phyloP scores from a whole-genome alignment of 2,113 vertebrate genomes.

The Platysteira castanea region DNA sequence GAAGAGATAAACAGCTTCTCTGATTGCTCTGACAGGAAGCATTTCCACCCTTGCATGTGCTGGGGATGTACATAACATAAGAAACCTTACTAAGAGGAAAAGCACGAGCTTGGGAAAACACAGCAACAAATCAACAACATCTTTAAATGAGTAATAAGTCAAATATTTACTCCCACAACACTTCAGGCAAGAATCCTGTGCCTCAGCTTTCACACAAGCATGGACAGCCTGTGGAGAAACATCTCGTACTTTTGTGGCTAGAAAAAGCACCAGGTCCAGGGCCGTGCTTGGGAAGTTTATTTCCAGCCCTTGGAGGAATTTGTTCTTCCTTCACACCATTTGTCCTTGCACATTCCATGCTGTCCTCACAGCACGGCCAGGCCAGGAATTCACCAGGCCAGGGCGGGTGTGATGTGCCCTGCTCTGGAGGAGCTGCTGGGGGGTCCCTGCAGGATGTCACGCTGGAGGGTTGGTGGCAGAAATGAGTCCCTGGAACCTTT shows the following conservation, averaged over 20 bases:
- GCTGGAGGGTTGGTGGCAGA: not conserved
- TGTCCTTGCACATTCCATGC: not conserved
- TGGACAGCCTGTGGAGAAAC: slow-evolving; percentile 23
- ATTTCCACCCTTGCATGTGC: not conserved
- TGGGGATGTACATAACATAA: not conserved
- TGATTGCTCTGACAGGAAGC: not conserved
- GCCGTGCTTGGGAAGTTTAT: not conserved
- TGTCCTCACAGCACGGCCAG: not conserved
- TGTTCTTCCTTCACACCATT: not conserved
- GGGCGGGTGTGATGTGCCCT: not conserved
- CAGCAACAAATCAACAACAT: slow-evolving; percentile 44
- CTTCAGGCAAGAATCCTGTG: slow-evolving; percentile 20
- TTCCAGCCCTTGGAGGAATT: not conserved
- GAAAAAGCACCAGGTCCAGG: not conserved
- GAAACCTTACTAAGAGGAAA: slow-evolving; percentile 25
- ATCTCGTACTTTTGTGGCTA: not conserved
- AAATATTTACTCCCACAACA: slow-evolving; percentile 44
- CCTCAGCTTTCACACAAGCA: slow-evolving; percentile 31
- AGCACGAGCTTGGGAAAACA: slow-evolving; percentile 31
- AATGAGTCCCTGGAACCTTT: not conserved
- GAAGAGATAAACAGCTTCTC: not conserved
- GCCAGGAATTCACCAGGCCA: not conserved
- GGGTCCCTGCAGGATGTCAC: not conserved
- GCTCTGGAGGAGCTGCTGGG: not conserved
- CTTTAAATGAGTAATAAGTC: slow-evolving; percentile 42